These are phyloP conservation scores for Dufourea novaeangliae DNA, from an alignment of 1,140 invertebrate species.

Conservation along the genomic window DNA sequence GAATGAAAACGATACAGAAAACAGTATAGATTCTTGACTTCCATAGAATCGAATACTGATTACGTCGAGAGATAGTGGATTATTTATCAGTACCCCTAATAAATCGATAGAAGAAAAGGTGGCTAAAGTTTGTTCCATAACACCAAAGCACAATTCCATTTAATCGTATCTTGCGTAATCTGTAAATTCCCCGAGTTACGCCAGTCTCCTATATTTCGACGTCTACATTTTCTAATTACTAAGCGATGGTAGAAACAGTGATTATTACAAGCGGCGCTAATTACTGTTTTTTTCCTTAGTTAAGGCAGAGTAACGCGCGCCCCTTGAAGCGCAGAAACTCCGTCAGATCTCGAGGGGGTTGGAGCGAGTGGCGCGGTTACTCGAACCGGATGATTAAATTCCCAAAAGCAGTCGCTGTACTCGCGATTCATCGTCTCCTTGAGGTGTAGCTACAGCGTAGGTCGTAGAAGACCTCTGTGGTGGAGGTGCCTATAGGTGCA, in stretches of 20 bases:
- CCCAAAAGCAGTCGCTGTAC: conserved; percentile 57
- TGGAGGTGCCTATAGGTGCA: conserved; percentile 49
- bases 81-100: too few relatives aligned
- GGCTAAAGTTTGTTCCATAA: too few relatives aligned
- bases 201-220: background rate
- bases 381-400: conserved; percentile 71
- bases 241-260: background rate
- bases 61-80: too few relatives aligned
- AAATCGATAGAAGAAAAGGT: too few relatives aligned
- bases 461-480: conserved; percentile 36
- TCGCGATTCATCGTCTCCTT: conserved; percentile 54
- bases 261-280: conserved; percentile 30
- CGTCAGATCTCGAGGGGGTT: conserved; percentile 28
- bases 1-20: too few relatives aligned
- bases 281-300: conserved; percentile 25
- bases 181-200: too few relatives aligned
- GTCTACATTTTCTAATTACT: conserved; percentile 23
- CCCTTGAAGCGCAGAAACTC: conserved; percentile 32
- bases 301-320: conserved; percentile 1
- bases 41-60: too few relatives aligned
- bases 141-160: too few relatives aligned
- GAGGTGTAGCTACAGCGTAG: conserved; percentile 42
- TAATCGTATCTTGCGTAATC: background rate
- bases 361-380: conserved; percentile 53
- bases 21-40: too few relatives aligned